A percentile compares a stretch with the other conserved stretches of the same genome.
These are phyloP conservation scores for Apotomis betuletana DNA, from an alignment of 2,888 invertebrate genomes.

Conservation along the genomic window DNA sequence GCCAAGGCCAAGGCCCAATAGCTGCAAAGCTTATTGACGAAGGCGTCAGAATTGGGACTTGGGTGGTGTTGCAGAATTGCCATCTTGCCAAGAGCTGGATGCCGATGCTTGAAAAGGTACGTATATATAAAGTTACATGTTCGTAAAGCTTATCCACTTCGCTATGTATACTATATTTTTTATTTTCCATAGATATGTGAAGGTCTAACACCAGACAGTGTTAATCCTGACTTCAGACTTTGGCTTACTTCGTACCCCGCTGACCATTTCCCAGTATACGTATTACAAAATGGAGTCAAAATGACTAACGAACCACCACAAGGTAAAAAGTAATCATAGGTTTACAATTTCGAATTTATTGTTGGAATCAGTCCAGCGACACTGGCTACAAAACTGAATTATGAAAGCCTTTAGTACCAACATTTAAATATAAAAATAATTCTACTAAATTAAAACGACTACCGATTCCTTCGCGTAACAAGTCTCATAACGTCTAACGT, in stretches of 20 bases:
- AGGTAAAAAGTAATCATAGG: conserved; percentile 70
- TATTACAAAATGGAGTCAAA: conserved; percentile 96
- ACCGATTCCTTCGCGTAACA: too few relatives aligned
- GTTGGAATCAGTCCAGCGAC: too few relatives aligned
- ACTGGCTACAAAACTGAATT: too few relatives aligned
- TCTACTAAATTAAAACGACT: too few relatives aligned
- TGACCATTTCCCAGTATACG: conserved; percentile 94
- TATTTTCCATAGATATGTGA: conserved; percentile 88
- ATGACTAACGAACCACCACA: conserved; percentile 99
- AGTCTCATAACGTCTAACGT: too few relatives aligned
- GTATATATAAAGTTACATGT: background rate
- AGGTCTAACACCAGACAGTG: conserved; percentile 89
- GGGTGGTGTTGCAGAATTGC: conserved; percentile 98
- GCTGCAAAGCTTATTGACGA: conserved; percentile 94
- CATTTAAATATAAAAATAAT: too few relatives aligned
- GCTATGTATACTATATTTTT: background rate
- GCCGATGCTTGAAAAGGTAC: conserved; percentile 93
- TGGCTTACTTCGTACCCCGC: conserved; percentile 98
- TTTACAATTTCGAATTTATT: background rate
- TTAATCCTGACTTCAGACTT: conserved; percentile 94
- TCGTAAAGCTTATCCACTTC: background rate
- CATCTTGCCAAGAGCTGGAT: conserved; percentile 98
- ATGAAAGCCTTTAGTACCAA: too few relatives aligned
- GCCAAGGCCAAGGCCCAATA: conserved; percentile 96
- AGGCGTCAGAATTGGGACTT: conserved; percentile 92